phyloP scores from a whole-genome alignment of 2,797 vertebrate genomes.

The Poeciliopsis paucimaculata region DNA sequence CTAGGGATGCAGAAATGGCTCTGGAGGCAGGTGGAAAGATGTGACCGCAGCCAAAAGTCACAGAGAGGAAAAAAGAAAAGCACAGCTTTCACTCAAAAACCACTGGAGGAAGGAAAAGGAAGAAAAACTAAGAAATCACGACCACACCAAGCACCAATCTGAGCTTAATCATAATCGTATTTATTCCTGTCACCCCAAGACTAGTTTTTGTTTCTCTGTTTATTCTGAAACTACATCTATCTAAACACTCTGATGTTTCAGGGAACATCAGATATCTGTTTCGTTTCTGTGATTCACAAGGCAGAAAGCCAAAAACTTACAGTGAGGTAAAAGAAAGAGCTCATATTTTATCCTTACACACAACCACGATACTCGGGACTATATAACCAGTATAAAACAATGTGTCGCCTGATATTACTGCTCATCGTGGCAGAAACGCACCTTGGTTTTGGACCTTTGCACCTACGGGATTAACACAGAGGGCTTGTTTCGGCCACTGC shows the following conservation, averaged over 20 bases:
- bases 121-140: conserved; percentile 23
- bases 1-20: background rate
- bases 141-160: conserved; percentile 2
- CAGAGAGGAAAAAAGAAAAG: conserved; percentile 35
- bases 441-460: conserved; percentile 65
- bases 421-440: conserved; percentile 51
- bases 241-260: conserved; percentile 15
- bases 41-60: conserved; percentile 18
- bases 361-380: conserved; percentile 10
- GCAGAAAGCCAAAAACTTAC: conserved; percentile 42
- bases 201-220: background rate
- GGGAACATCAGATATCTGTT: conserved; percentile 6
- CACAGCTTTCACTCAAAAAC: conserved; percentile 18
- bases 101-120: conserved; percentile 6
- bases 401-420: conserved; percentile 22
- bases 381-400: conserved; percentile 30
- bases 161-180: background rate
- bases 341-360: conserved; percentile 28
- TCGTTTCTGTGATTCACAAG: conserved; percentile 39
- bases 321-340: conserved; percentile 26
- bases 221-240: background rate
- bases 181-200: background rate
- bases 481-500: conserved; percentile 75
- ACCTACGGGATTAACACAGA: conserved; percentile 51
- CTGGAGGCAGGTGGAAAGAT: conserved; percentile 4